Evolutionary conservation across 2,113 vertebrate species (phyloP).

Genomic region (Xyrauchen texanus): DNA sequence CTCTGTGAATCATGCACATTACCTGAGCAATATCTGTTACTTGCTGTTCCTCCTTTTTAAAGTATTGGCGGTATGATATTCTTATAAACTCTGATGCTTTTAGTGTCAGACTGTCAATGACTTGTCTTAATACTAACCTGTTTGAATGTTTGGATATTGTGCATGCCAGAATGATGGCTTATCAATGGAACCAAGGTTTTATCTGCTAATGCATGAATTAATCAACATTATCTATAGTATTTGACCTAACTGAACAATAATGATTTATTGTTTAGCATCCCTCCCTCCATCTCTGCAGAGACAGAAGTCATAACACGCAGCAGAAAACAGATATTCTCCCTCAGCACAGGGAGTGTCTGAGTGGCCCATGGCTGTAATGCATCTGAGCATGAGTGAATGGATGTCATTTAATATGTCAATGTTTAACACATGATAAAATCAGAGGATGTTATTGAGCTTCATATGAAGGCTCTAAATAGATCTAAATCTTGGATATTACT

Average conservation of each 20-base stretch:
- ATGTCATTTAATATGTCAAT: constrained; percentile 3
- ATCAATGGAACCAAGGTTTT: not conserved
- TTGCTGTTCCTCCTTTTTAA: not conserved
- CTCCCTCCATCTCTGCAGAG: constrained; percentile 13
- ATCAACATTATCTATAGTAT: not conserved
- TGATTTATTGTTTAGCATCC: not conserved
- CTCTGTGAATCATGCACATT: not conserved
- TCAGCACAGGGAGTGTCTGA: not conserved
- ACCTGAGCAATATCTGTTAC: not conserved
- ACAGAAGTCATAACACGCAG: not conserved
- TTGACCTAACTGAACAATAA: not conserved
- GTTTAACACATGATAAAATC: constrained; percentile 7
- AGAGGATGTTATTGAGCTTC: not conserved
- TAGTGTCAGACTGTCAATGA: too few species aligned
- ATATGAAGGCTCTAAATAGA: not conserved
- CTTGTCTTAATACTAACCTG: not conserved
- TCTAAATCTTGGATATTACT: constrained; percentile 1
- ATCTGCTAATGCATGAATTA: not conserved
- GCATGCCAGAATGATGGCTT: constrained; percentile 18
- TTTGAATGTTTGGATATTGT: not conserved
- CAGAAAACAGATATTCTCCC: constrained; percentile 3
- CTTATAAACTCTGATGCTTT: not conserved
- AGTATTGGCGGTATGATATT: too few species aligned
- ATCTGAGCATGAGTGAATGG: constrained; percentile 43
- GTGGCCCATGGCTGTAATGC: constrained; percentile 8